Evolutionary conservation across 2,113 vertebrate genomes (phyloP).

Genomic region (Ranitomeya variabilis): DNA sequence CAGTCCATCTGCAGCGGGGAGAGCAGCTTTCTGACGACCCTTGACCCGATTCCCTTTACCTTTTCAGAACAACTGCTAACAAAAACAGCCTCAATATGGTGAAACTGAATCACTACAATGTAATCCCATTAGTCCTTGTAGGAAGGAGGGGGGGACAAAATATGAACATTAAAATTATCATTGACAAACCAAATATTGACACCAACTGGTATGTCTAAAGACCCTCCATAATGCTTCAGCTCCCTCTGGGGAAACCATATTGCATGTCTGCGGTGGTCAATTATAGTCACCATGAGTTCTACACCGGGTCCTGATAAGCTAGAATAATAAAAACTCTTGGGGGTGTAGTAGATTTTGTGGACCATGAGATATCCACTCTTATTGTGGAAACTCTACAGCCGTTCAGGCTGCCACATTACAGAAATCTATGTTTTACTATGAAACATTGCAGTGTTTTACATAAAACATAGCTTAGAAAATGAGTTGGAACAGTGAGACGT

Average conservation of each 20-base stretch:
- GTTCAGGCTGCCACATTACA: too few relatives aligned
- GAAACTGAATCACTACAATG: not conserved
- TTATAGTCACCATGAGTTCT: not conserved
- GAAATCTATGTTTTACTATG: too few relatives aligned
- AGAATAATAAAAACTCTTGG: too few relatives aligned
- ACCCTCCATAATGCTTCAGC: too few relatives aligned
- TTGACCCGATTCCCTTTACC: slow-evolving; percentile 10
- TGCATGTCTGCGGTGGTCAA: not conserved
- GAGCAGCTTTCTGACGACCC: slow-evolving; percentile 23
- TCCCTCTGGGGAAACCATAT: not conserved
- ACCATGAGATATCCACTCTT: not conserved
- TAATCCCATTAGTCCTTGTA: slow-evolving; percentile 10
- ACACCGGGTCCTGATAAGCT: not conserved
- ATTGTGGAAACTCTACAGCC: not conserved
- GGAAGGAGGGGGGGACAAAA: not conserved
- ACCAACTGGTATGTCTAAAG: not conserved
- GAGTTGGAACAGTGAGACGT: too few relatives aligned
- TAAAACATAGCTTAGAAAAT: not conserved
- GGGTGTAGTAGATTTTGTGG: not conserved
- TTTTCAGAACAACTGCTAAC: slow-evolving; percentile 10
- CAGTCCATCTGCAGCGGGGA: slow-evolving; percentile 1
- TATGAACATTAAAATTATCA: not conserved
- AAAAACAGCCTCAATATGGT: not conserved
- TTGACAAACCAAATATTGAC: not conserved
- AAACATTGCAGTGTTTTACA: too few relatives aligned